Conservation (phyloP, 2,113 vertebrate genomes). For the Alethe diademata region DNA sequence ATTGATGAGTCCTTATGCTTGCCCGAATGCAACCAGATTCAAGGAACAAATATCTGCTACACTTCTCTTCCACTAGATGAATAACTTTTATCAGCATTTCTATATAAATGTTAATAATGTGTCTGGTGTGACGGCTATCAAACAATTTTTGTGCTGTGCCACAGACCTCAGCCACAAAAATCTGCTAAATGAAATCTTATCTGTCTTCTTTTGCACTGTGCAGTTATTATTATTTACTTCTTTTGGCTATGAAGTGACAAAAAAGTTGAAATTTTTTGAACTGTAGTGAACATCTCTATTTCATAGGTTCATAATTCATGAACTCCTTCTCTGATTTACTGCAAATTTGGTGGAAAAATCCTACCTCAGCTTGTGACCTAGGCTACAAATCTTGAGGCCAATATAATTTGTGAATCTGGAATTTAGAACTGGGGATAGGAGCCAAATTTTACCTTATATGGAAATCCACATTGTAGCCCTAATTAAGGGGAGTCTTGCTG, state of each 20-base stretch:
- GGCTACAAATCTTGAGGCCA: conserved; percentile 12
- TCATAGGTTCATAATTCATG: conserved; percentile 2
- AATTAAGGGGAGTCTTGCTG: not conserved
- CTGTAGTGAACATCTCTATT: conserved; percentile 24
- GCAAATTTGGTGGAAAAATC: conserved; percentile 11
- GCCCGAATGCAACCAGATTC: not conserved
- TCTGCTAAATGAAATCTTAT: not conserved
- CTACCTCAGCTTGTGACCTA: not conserved
- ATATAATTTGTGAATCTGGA: conserved; percentile 22
- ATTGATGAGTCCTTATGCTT: not conserved
- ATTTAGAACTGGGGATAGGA: not conserved
- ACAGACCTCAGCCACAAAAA: not conserved
- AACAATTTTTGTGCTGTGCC: not conserved
- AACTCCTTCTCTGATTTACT: conserved; percentile 20
- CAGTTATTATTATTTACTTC: conserved; percentile 22
- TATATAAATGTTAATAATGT: conserved; percentile 36
- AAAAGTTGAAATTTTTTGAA: conserved; percentile 15
- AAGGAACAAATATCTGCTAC: not conserved
- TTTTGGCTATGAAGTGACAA: not conserved
- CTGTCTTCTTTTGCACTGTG: not conserved
- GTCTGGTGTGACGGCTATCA: not conserved
- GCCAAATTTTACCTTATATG: not conserved
- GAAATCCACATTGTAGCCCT: not conserved
- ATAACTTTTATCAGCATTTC: not conserved
- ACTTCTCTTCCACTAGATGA: not conserved